phyloP scores from a whole-genome alignment of 2,797 vertebrate genomes.

The Gadopsis marmoratus region DNA sequence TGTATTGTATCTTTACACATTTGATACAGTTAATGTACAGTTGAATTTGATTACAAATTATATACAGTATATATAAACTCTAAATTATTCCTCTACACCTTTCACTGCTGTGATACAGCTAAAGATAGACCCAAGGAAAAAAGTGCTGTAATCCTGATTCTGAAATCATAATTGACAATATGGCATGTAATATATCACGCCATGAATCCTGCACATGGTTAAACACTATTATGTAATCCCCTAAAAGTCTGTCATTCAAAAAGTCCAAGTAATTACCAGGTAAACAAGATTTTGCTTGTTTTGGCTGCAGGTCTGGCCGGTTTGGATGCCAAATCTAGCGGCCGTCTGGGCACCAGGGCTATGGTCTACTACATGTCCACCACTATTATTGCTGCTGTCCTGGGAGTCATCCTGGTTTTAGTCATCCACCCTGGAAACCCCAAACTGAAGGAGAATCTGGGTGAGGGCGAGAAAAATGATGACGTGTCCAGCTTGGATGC shows the following conservation, averaged over 20 bases:
- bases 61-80: not conserved
- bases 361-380: slow-evolving; percentile 99
- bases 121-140: not conserved
- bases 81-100: not conserved
- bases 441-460: slow-evolving; percentile 95
- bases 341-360: slow-evolving; percentile 95
- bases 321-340: slow-evolving; percentile 97
- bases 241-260: slow-evolving; percentile 24
- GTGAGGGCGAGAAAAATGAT: slow-evolving; percentile 93
- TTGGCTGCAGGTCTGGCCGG: slow-evolving; percentile 91
- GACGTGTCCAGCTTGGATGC: slow-evolving; percentile 98
- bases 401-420: slow-evolving; percentile 97
- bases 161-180: slow-evolving; percentile 14
- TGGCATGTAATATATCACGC: not conserved
- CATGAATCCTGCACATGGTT: slow-evolving; percentile 12
- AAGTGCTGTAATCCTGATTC: not conserved
- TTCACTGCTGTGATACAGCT: slow-evolving; percentile 3
- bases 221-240: slow-evolving; percentile 4
- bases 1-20: not conserved
- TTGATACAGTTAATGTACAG: not conserved
- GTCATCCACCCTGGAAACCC: slow-evolving; percentile 97
- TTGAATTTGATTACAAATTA: not conserved
- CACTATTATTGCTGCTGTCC: slow-evolving; percentile 95
- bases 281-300: slow-evolving; percentile 51
- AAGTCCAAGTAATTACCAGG: slow-evolving; percentile 30